phyloP scores from a whole-genome alignment of 2,797 vertebrate species.

The Microctenopoma lineatum region DNA sequence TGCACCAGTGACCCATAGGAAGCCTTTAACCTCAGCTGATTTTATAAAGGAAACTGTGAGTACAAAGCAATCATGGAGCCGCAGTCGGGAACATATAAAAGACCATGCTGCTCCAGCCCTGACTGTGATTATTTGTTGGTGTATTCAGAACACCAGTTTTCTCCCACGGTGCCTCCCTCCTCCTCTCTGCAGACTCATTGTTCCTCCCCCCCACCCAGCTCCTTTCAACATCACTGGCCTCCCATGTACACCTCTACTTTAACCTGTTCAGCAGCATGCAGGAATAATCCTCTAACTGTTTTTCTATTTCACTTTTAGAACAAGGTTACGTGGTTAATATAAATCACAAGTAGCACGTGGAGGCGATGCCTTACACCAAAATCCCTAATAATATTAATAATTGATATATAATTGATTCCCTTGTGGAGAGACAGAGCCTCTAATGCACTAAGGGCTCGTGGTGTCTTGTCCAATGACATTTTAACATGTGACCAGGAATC shows the following conservation, averaged over 20 bases:
- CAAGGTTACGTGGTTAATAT: background rate
- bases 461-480: no score
- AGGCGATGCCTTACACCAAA: no score
- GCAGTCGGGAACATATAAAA: slow-evolving; percentile 3
- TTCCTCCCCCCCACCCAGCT: slow-evolving; percentile 31
- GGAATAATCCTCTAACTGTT: background rate
- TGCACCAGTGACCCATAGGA: background rate
- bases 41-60: background rate
- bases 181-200: slow-evolving; percentile 46
- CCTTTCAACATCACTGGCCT: slow-evolving; percentile 24
- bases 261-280: slow-evolving; percentile 2
- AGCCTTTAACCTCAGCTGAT: background rate
- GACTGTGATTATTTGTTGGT: slow-evolving; percentile 7
- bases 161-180: slow-evolving; percentile 39
- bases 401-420: no score
- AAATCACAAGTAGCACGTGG: no score
- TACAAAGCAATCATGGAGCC: background rate
- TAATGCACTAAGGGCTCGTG: no score
- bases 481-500: no score
- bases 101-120: background rate
- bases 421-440: no score
- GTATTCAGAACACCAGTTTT: slow-evolving; percentile 17
- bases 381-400: no score
- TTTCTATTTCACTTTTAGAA: background rate
- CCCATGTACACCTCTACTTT: slow-evolving; percentile 15